These are phyloP conservation scores for Hypotaenidia philippensis DNA, from an alignment of 2,797 vertebrate genomes.

Conservation along the genomic window DNA sequence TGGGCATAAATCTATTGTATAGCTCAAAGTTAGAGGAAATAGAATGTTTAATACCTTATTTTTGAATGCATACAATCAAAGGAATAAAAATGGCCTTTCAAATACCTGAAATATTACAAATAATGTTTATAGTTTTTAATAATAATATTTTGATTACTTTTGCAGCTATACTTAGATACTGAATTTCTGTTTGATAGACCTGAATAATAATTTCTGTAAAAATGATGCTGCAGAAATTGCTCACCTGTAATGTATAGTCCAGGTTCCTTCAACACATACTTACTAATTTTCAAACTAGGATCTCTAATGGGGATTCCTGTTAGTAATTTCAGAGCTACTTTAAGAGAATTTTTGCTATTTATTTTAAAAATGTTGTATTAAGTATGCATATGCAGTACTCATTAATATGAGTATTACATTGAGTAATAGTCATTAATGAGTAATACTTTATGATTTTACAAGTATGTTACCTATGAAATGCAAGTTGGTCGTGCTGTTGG, in stretches of 20 bases:
- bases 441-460: not conserved
- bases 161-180: not conserved
- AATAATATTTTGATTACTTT: not conserved
- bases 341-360: not conserved
- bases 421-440: not conserved
- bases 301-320: not conserved
- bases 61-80: not conserved
- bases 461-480: not conserved
- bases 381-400: not conserved
- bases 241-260: not conserved
- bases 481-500: not conserved
- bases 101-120: not conserved
- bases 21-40: not conserved
- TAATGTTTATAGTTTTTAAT: not conserved
- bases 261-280: not conserved
- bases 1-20: not conserved
- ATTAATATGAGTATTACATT: no score
- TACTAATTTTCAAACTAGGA: not conserved
- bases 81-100: not conserved
- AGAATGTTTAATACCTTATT: not conserved
- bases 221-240: not conserved
- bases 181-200: not conserved
- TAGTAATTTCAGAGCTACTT: not conserved
- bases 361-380: not conserved
- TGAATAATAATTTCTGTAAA: not conserved